Percentiles rank a stretch among this genome's conserved stretches.
phyloP scores from a whole-genome alignment of 2,888 invertebrate genomes.

The Nephrotoma appendiculata region DNA sequence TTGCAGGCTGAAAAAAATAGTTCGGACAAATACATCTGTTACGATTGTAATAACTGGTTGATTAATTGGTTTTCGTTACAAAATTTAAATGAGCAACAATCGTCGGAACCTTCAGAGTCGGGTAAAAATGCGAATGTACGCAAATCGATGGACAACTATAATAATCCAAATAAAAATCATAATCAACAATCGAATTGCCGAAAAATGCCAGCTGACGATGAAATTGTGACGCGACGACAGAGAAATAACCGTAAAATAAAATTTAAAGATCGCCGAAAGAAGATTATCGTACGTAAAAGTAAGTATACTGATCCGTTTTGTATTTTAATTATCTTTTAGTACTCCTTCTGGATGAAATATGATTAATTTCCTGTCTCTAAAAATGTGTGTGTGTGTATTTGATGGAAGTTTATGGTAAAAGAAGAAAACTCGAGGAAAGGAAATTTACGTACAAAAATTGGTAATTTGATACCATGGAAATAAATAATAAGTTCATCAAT shows the following conservation, averaged over 20 bases:
- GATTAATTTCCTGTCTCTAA: background rate
- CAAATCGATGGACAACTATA: background rate
- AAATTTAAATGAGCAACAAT: conserved; percentile 19
- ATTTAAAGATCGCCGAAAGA: background rate
- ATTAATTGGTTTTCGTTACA: conserved; percentile 32
- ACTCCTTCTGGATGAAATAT: background rate
- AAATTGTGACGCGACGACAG: background rate
- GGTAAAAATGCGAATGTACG: background rate
- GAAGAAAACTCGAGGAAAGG: background rate
- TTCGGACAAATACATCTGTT: conserved; percentile 29
- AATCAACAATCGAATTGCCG: background rate
- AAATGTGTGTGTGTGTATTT: background rate
- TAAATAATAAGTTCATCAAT: background rate
- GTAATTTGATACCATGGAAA: background rate
- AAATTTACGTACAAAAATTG: background rate
- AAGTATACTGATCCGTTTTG: background rate
- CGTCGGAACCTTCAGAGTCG: background rate
- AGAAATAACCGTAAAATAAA: background rate
- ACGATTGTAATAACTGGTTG: conserved; percentile 32
- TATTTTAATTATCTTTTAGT: background rate
- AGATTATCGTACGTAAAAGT: background rate
- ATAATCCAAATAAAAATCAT: background rate
- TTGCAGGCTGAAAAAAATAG: conserved; percentile 28
- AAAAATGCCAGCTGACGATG: background rate
- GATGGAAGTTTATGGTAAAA: background rate